Evolutionary conservation across 2,113 vertebrate genomes (phyloP), one percentile per base, ranked within the genome.

Genomic region (Channa argus): DNA sequence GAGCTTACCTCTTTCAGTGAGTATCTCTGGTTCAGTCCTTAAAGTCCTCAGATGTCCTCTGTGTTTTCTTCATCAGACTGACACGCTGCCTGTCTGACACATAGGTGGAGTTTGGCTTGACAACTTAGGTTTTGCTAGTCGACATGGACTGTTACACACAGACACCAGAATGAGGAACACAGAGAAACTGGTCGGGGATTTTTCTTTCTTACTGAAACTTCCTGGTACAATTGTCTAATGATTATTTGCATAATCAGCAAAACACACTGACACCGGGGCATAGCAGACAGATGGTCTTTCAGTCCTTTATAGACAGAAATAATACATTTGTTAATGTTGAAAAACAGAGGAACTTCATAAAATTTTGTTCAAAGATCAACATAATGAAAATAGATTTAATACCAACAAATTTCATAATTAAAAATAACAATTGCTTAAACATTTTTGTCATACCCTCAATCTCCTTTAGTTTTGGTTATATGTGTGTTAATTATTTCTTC

Each of bases 161-260:
- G n/a, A 49, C 44, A 3, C 7, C 67, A 82, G 84, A 91, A 90
- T 85, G 87, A 92, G 90, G 88, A 91, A 90, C 88, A 82, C 47
- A 52, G 8, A 53, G 37, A 44, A 79, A 52, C 58, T 46, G 52
- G 49, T 9, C 0, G 81, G 85, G 80, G 73, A 38, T 63, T 90
- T 87, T 82, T 77, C 24, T 71, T 65, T 80, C 69, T 80, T 63
- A 38, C 77, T 68, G 47, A 76, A 86, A 87, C 91, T 92, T 92
- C 91, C 91, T 92, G 87, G 83, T 92, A 79, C 83, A 82, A 82
- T 79, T 89, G 87, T 89, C 83, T 80, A 88, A 91, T 87, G 71
- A 78, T 84, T 83, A 86, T 91, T 92, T 92, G 86, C 87, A 91
- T 87, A 77, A 77, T 78, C 71, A 79, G 71, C 82, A 67, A 41